Conservation (phyloP, 2,113 vertebrate species). For the Urocynchramus pylzowi region DNA sequence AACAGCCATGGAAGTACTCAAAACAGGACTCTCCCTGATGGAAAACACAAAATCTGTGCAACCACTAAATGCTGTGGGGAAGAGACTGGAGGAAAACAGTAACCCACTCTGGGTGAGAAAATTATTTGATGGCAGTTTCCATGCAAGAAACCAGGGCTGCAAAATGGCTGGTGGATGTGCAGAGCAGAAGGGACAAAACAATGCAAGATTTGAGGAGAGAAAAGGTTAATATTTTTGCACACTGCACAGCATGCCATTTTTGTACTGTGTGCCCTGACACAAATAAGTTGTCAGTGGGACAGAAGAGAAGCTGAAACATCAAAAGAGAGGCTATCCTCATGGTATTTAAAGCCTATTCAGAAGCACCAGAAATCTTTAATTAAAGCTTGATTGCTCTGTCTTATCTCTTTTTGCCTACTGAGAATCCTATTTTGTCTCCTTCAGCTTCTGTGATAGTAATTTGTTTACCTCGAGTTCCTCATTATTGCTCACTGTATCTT, state of each 20-base stretch:
- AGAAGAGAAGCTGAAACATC: not conserved
- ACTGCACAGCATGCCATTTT: not conserved
- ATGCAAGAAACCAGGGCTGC: not conserved
- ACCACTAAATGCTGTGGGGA: not conserved
- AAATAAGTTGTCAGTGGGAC: not conserved
- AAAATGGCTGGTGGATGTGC: not conserved
- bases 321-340: not conserved
- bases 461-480: constrained; percentile 31
- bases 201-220: not conserved
- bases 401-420: not conserved
- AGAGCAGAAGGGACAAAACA: not conserved
- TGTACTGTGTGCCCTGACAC: not conserved
- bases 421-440: constrained; percentile 27
- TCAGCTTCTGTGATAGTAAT: not conserved
- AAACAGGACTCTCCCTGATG: not conserved
- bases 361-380: constrained; percentile 54
- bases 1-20: constrained; percentile 1
- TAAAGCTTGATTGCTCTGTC: constrained; percentile 42
- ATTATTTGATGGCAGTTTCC: not conserved
- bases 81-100: not conserved
- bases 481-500: constrained; percentile 35
- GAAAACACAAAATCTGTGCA: not conserved
- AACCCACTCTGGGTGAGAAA: not conserved
- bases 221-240: not conserved
- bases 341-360: constrained; percentile 3